These are phyloP conservation scores for Timema podura DNA, from an alignment of 2,888 invertebrate species.

Conservation along the genomic window DNA sequence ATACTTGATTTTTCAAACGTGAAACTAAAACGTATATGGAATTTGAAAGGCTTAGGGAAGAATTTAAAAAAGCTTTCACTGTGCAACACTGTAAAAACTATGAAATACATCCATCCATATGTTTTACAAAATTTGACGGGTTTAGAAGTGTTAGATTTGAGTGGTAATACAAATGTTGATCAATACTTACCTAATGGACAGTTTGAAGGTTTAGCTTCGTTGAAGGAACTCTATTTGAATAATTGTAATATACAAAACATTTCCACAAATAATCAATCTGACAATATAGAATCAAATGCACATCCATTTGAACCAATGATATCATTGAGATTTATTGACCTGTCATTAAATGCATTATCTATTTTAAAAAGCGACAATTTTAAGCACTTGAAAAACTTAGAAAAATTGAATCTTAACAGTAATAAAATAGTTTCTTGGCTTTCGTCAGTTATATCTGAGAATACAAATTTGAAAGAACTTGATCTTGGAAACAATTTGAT, in stretches of 20 bases:
- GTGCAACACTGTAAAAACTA: slow-evolving; percentile 45
- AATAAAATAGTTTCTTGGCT: slow-evolving; percentile 58
- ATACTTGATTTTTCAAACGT: slow-evolving; percentile 47
- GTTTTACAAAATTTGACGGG: slow-evolving; percentile 46
- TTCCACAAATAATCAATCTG: not conserved
- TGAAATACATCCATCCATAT: slow-evolving; percentile 39
- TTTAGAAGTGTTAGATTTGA: slow-evolving; percentile 52
- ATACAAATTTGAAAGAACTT: slow-evolving; percentile 46
- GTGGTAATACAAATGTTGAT: slow-evolving; percentile 49
- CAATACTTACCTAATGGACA: slow-evolving; percentile 39
- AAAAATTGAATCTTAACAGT: slow-evolving; percentile 50
- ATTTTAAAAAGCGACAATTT: slow-evolving; percentile 41
- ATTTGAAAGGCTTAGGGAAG: slow-evolving; percentile 40
- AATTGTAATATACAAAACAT: slow-evolving; percentile 11
- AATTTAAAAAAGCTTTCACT: slow-evolving; percentile 45
- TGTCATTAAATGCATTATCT: slow-evolving; percentile 14
- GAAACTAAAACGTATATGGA: slow-evolving; percentile 40
- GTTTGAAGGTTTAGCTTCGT: slow-evolving; percentile 47
- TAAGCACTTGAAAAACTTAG: slow-evolving; percentile 43
- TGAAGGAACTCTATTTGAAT: slow-evolving; percentile 48
- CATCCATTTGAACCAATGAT: slow-evolving; percentile 1
- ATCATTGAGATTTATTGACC: slow-evolving; percentile 12
- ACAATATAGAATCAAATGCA: no score
- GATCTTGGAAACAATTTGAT: slow-evolving; percentile 53
- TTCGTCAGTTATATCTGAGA: slow-evolving; percentile 43